These are phyloP conservation scores for Chrysomela aeneicollis DNA, from an alignment of 2,888 invertebrate species.

Conservation along the genomic window DNA sequence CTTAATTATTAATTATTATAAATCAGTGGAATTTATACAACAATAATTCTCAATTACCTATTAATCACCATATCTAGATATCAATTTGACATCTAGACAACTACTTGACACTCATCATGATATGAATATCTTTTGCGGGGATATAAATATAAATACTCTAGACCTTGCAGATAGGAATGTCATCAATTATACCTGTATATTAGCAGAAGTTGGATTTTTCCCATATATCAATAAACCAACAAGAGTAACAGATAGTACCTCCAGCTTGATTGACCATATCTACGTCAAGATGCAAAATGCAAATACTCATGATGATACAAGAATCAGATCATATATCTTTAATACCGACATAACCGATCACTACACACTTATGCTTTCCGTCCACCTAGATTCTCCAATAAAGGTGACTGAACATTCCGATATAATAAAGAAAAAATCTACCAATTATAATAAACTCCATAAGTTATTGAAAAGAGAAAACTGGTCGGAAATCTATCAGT, in stretches of 20 bases:
- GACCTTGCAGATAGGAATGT: slow-evolving; percentile 6
- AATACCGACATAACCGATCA: slow-evolving; percentile 2
- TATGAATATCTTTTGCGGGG: not conserved
- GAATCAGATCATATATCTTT: slow-evolving; percentile 8
- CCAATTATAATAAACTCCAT: not conserved
- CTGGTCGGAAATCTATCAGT: slow-evolving; percentile 11
- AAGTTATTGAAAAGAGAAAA: slow-evolving; percentile 5
- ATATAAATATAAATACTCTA: slow-evolving; percentile 9
- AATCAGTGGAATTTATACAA: no score
- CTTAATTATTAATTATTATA: no score
- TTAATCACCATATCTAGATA: no score
- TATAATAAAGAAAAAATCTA: not conserved
- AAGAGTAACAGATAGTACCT: slow-evolving; percentile 1
- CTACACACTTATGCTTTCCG: not conserved
- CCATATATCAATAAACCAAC: slow-evolving; percentile 2
- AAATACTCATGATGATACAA: not conserved
- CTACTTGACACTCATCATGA: not conserved
- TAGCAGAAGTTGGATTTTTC: not conserved
- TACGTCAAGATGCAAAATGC: not conserved
- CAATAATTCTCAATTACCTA: no score
- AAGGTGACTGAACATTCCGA: slow-evolving; percentile 1
- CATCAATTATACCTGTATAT: slow-evolving; percentile 1
- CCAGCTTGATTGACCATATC: slow-evolving; percentile 8
- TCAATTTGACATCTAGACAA: no score
- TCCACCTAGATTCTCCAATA: not conserved